Evolutionary conservation across 2,888 invertebrate species (phyloP).

Genomic region (Mimas tiliae): DNA sequence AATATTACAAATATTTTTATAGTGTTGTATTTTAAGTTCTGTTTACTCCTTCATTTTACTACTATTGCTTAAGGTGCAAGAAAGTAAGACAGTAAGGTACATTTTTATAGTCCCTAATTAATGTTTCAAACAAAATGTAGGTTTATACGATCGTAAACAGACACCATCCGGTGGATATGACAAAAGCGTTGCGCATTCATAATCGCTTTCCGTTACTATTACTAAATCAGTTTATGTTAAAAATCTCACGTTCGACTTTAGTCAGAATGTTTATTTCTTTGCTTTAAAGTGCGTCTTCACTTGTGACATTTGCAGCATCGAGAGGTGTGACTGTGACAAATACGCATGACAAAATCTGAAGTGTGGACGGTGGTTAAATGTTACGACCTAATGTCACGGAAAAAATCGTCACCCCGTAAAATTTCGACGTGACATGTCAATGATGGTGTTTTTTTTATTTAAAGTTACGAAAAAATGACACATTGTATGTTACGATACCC

Average conservation of each 20-base stretch:
- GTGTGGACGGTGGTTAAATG: too few species aligned
- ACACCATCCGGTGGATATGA: constrained; percentile 22
- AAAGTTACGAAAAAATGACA: too few species aligned
- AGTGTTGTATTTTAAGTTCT: neutral
- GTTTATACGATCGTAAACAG: constrained; percentile 18
- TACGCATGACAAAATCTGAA: too few species aligned
- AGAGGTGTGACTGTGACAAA: too few species aligned
- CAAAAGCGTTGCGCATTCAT: constrained; percentile 14
- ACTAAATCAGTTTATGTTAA: constrained; percentile 10
- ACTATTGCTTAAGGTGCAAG: neutral
- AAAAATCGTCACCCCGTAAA: too few species aligned
- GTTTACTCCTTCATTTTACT: neutral
- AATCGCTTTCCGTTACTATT: constrained; percentile 17
- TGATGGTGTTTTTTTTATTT: too few species aligned
- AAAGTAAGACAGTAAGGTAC: neutral
- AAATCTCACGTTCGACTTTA: constrained; percentile 19
- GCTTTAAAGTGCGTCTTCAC: neutral
- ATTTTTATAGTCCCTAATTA: neutral
- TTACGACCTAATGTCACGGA: too few species aligned
- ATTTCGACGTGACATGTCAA: too few species aligned
- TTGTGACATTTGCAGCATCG: too few species aligned
- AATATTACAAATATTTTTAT: too few species aligned
- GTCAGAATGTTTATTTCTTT: neutral
- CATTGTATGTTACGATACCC: too few species aligned
- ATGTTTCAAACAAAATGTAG: neutral